These are phyloP conservation scores for Epicauta chinensis DNA, from an alignment of 1,140 invertebrate genomes.

Conservation along the genomic window DNA sequence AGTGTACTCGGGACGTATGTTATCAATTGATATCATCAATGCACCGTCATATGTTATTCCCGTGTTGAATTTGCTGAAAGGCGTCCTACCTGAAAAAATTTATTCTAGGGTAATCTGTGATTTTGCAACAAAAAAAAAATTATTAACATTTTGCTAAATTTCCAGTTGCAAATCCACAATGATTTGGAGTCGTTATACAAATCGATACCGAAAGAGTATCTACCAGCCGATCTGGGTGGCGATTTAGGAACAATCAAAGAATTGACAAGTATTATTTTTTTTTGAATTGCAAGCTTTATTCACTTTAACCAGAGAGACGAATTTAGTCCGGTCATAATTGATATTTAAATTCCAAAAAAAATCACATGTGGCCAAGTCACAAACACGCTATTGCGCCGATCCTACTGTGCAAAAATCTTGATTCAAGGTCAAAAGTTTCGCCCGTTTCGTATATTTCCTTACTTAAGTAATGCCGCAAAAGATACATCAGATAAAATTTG, in stretches of 20 bases:
- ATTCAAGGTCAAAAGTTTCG: no score
- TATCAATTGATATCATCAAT: background rate
- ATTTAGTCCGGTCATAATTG: no score
- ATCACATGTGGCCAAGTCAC: no score
- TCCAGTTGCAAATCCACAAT: slow-evolving; percentile 9
- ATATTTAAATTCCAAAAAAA: no score
- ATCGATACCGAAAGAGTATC: slow-evolving; percentile 1
- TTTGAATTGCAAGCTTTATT: background rate
- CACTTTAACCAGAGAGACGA: background rate
- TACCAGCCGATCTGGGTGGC: slow-evolving; percentile 11
- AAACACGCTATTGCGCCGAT: no score
- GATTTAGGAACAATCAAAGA: background rate
- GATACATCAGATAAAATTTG: no score
- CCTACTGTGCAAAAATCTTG: no score
- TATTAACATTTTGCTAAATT: background rate
- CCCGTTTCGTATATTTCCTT: no score
- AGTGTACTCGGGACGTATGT: background rate
- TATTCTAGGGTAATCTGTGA: background rate
- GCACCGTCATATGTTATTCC: background rate
- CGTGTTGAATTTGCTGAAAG: background rate
- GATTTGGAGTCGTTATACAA: slow-evolving; percentile 8
- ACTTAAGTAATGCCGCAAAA: no score
- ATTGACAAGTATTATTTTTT: slow-evolving; percentile 3
- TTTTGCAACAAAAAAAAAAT: background rate
- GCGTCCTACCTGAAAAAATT: no score